These are phyloP conservation scores for Sander vitreus DNA, from an alignment of 2,113 vertebrate species.

Conservation along the genomic window DNA sequence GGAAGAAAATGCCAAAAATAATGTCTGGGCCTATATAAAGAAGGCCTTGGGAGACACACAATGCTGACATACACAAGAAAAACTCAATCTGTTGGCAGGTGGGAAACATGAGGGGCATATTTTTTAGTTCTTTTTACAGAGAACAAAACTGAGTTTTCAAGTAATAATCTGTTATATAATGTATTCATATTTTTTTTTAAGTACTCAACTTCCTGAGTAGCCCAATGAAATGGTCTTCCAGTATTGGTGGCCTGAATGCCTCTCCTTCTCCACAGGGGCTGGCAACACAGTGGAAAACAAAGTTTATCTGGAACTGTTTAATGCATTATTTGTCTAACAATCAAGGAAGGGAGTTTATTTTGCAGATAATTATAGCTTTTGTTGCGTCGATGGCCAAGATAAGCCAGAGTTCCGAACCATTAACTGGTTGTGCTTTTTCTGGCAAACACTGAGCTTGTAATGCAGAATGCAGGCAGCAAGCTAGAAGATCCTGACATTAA, in stretches of 20 bases:
- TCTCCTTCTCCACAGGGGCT: conserved; percentile 38
- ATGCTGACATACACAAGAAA: conserved; percentile 71
- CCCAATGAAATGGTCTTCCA: conserved; percentile 47
- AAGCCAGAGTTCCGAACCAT: conserved; percentile 80
- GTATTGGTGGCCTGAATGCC: conserved; percentile 47
- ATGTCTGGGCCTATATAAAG: conserved; percentile 77
- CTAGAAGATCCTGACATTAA: conserved; percentile 33
- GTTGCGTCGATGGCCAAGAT: conserved; percentile 81
- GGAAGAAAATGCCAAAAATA: conserved; percentile 71
- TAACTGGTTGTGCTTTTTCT: conserved; percentile 78
- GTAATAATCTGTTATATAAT: conserved; percentile 64
- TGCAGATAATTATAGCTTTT: conserved; percentile 83
- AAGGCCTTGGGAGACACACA: conserved; percentile 57
- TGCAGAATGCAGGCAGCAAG: conserved; percentile 28
- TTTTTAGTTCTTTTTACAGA: conserved; percentile 23
- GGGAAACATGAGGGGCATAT: conserved; percentile 34
- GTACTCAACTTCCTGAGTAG: conserved; percentile 49
- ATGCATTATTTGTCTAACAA: conserved; percentile 83
- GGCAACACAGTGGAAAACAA: conserved; percentile 58
- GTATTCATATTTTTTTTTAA: conserved; percentile 55
- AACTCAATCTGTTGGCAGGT: conserved; percentile 53
- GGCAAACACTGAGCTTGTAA: conserved; percentile 65
- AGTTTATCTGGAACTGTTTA: conserved; percentile 80
- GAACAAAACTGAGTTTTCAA: conserved; percentile 58
- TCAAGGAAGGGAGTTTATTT: conserved; percentile 81